Evolutionary conservation across 2,888 invertebrate species (phyloP).

Genomic region (Diaperis boleti): DNA sequence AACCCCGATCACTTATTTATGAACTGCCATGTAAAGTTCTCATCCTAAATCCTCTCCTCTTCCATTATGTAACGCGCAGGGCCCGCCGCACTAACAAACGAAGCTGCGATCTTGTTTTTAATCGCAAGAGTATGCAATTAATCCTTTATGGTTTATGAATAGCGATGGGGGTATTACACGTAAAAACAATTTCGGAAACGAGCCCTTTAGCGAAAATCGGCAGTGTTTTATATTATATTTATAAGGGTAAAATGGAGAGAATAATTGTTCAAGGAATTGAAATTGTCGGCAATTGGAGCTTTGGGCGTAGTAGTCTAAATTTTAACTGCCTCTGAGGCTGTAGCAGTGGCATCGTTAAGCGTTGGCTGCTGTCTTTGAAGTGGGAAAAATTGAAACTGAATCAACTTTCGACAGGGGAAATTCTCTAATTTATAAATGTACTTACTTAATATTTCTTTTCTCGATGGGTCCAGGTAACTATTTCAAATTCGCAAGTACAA

Average conservation of each 20-base stretch:
- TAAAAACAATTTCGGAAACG: slow-evolving; percentile 11
- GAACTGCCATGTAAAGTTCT: slow-evolving; percentile 51
- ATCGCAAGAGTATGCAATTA: slow-evolving; percentile 29
- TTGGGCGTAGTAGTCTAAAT: slow-evolving; percentile 1
- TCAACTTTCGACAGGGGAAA: too few species aligned
- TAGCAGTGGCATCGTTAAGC: not conserved
- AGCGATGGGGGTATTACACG: not conserved
- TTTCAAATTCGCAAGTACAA: too few species aligned
- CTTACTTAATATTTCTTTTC: too few species aligned
- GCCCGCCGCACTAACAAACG: slow-evolving; percentile 27
- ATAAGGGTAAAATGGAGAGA: not conserved
- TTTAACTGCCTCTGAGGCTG: not conserved
- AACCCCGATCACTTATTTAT: slow-evolving; percentile 54
- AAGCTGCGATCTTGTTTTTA: slow-evolving; percentile 38
- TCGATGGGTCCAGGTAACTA: too few species aligned
- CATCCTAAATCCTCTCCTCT: slow-evolving; percentile 49
- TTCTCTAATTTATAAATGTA: too few species aligned
- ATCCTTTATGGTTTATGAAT: slow-evolving; percentile 32
- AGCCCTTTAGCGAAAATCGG: slow-evolving; percentile 12
- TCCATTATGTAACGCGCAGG: slow-evolving; percentile 44
- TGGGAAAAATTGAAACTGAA: not conserved
- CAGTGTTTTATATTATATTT: not conserved
- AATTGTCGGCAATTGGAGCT: slow-evolving; percentile 1
- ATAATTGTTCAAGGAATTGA: not conserved
- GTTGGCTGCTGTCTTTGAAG: not conserved